Evolutionary conservation across 2,888 invertebrate species (phyloP).

Genomic region (Halocaridina rubra): DNA sequence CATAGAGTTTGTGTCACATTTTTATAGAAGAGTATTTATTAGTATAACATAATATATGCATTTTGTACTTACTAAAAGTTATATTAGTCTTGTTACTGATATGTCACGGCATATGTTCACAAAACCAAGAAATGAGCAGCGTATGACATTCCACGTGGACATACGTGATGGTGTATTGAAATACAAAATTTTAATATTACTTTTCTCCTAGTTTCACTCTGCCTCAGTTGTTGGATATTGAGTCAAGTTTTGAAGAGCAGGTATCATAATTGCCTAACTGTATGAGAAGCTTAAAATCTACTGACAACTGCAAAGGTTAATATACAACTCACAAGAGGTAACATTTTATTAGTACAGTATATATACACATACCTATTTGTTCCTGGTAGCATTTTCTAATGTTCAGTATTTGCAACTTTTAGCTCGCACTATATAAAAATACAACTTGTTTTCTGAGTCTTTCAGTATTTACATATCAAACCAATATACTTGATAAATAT

Average conservation of each 20-base stretch:
- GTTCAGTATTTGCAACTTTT: not conserved
- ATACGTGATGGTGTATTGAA: no score
- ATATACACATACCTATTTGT: not conserved
- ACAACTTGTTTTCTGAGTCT: not conserved
- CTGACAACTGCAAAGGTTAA: not conserved
- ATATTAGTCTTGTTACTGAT: no score
- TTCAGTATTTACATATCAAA: not conserved
- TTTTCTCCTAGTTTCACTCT: not conserved
- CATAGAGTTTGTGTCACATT: no score
- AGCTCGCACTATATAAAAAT: not conserved
- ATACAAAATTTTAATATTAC: not conserved
- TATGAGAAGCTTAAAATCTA: not conserved
- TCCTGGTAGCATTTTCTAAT: not conserved
- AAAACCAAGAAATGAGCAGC: no score
- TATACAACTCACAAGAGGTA: not conserved
- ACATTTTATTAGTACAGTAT: not conserved
- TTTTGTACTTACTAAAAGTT: no score
- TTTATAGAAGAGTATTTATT: no score
- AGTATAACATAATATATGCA: no score
- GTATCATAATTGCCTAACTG: not conserved
- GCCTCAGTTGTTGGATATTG: not conserved
- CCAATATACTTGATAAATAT: not conserved
- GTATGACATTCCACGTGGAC: no score
- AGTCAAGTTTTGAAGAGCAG: no score
- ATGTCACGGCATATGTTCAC: no score